Evolutionary conservation across 2,113 vertebrate species (phyloP), one percentile per base, ranked within the genome.

Genomic region (Nanger granti): DNA sequence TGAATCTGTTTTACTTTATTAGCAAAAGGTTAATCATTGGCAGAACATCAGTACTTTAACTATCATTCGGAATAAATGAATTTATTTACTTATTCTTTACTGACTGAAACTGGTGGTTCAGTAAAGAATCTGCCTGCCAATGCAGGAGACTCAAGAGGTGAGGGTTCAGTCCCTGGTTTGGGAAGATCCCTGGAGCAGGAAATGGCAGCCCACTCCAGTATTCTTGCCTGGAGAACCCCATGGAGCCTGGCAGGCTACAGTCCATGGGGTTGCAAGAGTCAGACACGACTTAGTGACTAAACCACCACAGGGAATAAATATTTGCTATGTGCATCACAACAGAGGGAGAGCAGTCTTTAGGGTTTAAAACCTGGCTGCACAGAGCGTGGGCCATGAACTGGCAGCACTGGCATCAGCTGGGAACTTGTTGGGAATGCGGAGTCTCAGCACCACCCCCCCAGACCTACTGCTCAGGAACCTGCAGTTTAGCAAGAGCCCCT

Each of bases 391-490:
- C 89, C 3, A 0, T 17, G 28, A 37, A 7, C 52, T 1, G 2
- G 41, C 4, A 55, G 69, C 24, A 10, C 5, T 2, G 14, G 24
- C 2, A 3, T 41, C 29, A 5, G 54, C 28, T 4, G 49, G 94
- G 59, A 60, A 15, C 47, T n/a, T 28, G 26, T 17, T 34, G 94
- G 47, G 52, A 76, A 52, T 20, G 54, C 12, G 22, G 87, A 49
- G 0, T 49, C 47, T 79, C 37, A 24, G 88, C 34, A 55, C 1
- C 0, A 62, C 49, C n/a, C 1, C 0, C 83, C 54, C 1, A 3
- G 34, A 62, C 64, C 44, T 12, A 1, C 76, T 20, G 64, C 12
- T 3, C 3, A 8, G 31, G 73, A 47, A 13, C 13, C 86, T 29
- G 24, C 49, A 4, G 28, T 26, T 17, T 37, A n/a, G 31, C 59